phyloP scores from a whole-genome alignment of 2,888 invertebrate species.

The Agrotis ipsilon region DNA sequence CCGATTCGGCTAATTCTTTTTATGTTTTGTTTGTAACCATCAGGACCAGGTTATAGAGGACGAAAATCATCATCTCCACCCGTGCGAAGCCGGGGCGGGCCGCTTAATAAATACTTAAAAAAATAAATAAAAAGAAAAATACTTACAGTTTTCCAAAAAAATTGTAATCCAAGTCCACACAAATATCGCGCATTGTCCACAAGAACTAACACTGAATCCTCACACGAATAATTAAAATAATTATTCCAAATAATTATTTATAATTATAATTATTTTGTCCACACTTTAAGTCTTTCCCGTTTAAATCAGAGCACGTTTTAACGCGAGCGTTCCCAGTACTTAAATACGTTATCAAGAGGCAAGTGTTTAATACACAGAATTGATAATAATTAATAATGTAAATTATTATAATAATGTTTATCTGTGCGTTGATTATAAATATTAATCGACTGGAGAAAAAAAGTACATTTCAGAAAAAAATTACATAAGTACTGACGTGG shows the following conservation, averaged over 20 bases:
- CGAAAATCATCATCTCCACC: too few species aligned
- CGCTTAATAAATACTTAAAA: neutral
- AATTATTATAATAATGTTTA: neutral
- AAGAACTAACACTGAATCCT: slow-evolving; percentile 3
- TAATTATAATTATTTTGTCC: slow-evolving; percentile 9
- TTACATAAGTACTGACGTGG: too few species aligned
- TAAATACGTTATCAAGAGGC: slow-evolving; percentile 25
- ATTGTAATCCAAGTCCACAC: slow-evolving; percentile 38
- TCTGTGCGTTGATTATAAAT: neutral
- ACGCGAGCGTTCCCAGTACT: neutral
- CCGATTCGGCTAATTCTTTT: too few species aligned
- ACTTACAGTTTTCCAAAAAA: slow-evolving; percentile 46
- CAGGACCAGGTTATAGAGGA: too few species aligned
- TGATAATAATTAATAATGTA: slow-evolving; percentile 23
- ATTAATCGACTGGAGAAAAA: neutral
- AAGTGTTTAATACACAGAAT: slow-evolving; percentile 15
- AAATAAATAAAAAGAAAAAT: neutral
- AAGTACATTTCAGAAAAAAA: too few species aligned
- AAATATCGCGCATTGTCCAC: slow-evolving; percentile 48
- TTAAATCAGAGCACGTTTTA: slow-evolving; percentile 10
- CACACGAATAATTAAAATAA: slow-evolving; percentile 26
- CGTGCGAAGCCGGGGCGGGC: too few species aligned
- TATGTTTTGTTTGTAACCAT: too few species aligned
- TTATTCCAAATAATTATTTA: slow-evolving; percentile 16
- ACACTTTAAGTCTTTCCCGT: slow-evolving; percentile 4